Percentiles rank a stretch among this genome's conserved stretches.
Conservation (phyloP, 1,140 invertebrate genomes). For the Ips typographus region DNA sequence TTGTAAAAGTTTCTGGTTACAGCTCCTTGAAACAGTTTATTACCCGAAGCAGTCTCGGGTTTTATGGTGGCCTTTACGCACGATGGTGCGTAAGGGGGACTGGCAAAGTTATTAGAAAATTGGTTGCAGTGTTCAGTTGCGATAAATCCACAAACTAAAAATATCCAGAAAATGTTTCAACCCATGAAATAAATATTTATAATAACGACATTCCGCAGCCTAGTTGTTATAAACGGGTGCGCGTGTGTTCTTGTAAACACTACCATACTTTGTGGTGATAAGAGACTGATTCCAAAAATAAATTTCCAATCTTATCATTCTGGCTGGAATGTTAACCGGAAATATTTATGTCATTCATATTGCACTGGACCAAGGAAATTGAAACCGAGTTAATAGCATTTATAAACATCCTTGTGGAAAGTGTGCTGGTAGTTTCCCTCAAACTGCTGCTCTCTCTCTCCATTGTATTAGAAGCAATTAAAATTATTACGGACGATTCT, state of each 20-base stretch:
- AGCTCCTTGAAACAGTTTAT: not conserved
- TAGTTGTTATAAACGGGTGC: not conserved
- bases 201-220: not conserved
- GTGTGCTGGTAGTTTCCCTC: too few relatives aligned
- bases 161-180: constrained; percentile 1
- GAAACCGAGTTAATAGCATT: too few relatives aligned
- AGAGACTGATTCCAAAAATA: not conserved
- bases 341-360: not conserved
- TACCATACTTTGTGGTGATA: not conserved
- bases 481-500: not conserved
- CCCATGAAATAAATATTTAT: constrained; percentile 4
- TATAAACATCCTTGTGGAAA: too few relatives aligned
- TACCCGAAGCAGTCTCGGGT: not conserved
- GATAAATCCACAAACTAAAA: too few relatives aligned
- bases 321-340: not conserved
- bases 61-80: not conserved
- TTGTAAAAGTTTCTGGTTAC: not conserved
- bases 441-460: too few relatives aligned
- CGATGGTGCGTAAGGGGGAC: too few relatives aligned
- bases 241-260: not conserved
- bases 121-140: too few relatives aligned
- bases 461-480: not conserved
- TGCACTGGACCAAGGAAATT: not conserved
- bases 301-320: not conserved
- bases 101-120: too few relatives aligned